phyloP scores from a whole-genome alignment of 2,797 vertebrate genomes.

The Scyliorhinus canicula region DNA sequence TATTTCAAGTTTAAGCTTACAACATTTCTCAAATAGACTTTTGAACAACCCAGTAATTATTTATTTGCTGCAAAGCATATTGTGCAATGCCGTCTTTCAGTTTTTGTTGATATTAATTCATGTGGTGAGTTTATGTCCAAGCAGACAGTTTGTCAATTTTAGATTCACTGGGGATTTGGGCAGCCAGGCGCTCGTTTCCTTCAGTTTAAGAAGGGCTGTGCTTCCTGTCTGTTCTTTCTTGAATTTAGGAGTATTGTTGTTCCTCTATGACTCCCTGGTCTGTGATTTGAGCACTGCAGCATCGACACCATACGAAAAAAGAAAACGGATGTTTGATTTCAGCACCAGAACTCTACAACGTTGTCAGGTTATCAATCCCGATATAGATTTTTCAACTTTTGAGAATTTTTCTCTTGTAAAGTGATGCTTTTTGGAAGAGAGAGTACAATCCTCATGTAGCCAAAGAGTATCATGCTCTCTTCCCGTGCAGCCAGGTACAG shows the following conservation, averaged over 20 bases:
- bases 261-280: not conserved
- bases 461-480: too few species aligned
- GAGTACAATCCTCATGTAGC: not conserved
- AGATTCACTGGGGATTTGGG: not conserved
- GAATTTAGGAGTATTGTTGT: not conserved
- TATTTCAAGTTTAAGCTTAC: not conserved
- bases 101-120: constrained; percentile 30
- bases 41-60: not conserved
- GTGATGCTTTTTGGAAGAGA: not conserved
- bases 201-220: not conserved
- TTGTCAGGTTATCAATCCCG: not conserved
- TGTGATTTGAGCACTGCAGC: not conserved
- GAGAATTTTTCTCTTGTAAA: not conserved
- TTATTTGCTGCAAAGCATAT: not conserved
- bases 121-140: not conserved
- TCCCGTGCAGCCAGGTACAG: too few species aligned
- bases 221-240: not conserved
- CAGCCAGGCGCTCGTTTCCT: not conserved
- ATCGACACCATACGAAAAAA: not conserved
- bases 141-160: constrained; percentile 10
- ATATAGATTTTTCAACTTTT: not conserved
- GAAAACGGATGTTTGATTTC: not conserved
- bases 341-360: not conserved
- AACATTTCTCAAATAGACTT: not conserved
- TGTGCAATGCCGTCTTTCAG: not conserved